Conservation (phyloP, 1,140 invertebrate genomes). For the Dinothrombium tinctorium region DNA sequence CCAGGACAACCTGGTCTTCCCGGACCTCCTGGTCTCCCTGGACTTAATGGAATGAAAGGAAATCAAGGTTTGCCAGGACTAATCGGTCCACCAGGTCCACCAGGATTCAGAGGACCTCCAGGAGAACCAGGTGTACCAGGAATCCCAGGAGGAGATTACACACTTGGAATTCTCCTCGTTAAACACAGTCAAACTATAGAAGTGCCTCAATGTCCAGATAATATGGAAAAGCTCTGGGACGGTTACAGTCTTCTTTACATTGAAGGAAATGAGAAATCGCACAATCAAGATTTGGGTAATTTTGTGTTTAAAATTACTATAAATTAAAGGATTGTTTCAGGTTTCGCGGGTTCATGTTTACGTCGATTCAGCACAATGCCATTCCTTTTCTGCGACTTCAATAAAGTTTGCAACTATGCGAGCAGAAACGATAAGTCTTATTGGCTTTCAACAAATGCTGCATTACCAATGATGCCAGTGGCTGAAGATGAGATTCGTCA, state of each 20-base stretch:
- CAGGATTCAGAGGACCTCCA: slow-evolving; percentile 14
- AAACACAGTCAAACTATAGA: slow-evolving; percentile 69
- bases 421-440: slow-evolving; percentile 86
- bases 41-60: slow-evolving; percentile 7
- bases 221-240: slow-evolving; percentile 66
- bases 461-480: slow-evolving; percentile 72
- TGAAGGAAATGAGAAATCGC: slow-evolving; percentile 64
- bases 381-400: slow-evolving; percentile 85
- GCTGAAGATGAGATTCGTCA: slow-evolving; percentile 47
- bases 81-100: slow-evolving; percentile 14
- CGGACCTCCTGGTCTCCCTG: neutral
- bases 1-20: too few species aligned
- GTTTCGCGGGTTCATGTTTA: slow-evolving; percentile 53
- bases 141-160: slow-evolving; percentile 11
- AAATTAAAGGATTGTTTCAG: neutral
- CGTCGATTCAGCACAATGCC: slow-evolving; percentile 89
- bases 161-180: slow-evolving; percentile 2
- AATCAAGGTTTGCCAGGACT: slow-evolving; percentile 11
- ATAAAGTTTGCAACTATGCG: slow-evolving; percentile 90
- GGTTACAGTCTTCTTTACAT: slow-evolving; percentile 87
- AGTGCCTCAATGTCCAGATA: slow-evolving; percentile 59
- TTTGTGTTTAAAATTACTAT: neutral
- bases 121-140: slow-evolving; percentile 16
- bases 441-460: slow-evolving; percentile 76
- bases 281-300: slow-evolving; percentile 81